These are phyloP conservation scores for Hemichromis elongatus DNA, from an alignment of 2,113 vertebrate genomes.

Conservation along the genomic window DNA sequence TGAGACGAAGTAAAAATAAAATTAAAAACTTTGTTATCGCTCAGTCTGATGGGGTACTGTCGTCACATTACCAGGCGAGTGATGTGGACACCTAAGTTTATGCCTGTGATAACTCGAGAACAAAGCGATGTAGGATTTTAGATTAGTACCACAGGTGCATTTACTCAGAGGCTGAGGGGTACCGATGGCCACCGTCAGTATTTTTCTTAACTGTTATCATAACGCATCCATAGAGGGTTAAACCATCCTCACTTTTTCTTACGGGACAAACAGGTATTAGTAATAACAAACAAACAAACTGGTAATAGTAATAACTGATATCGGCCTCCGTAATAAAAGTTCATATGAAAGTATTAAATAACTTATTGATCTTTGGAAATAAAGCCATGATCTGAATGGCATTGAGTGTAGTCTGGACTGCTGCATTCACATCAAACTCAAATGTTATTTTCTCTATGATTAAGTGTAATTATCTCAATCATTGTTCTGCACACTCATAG, in stretches of 20 bases:
- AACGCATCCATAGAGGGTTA: not conserved
- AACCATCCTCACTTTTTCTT: not conserved
- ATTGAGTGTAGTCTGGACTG: not conserved
- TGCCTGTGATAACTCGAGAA: not conserved
- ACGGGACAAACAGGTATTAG: not conserved
- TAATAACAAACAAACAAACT: not conserved
- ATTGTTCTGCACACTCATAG: conserved; percentile 15
- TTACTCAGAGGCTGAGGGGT: not conserved
- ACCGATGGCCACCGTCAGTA: not conserved
- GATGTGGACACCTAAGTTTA: not conserved
- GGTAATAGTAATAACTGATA: not conserved
- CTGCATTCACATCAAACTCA: not conserved
- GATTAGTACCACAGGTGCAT: not conserved
- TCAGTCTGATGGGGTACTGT: not conserved
- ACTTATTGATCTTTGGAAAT: not conserved
- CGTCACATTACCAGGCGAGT: not conserved
- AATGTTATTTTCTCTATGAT: conserved; percentile 34
- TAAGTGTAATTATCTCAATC: conserved; percentile 49
- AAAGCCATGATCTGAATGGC: not conserved
- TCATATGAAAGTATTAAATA: not conserved
- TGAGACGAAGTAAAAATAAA: not conserved
- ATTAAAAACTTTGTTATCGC: not conserved
- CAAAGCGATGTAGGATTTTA: not conserved
- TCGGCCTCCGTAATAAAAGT: not conserved
- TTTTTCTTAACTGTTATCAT: not conserved